These are phyloP conservation scores for Lasaia peninsularis DNA, from an alignment of 1,140 invertebrate genomes.

Conservation along the genomic window DNA sequence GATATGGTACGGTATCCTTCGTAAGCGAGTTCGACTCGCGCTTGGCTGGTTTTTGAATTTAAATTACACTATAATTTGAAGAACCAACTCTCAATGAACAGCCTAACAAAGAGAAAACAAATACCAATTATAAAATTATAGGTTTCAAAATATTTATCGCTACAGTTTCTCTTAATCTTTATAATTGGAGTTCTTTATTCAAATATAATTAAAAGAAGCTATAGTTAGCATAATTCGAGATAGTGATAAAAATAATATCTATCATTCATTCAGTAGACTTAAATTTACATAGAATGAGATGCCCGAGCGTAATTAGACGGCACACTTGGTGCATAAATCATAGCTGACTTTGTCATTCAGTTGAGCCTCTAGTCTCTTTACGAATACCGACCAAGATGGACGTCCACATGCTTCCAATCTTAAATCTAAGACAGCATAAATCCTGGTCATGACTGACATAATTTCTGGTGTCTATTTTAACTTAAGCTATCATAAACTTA, in stretches of 20 bases:
- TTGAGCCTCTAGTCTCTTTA: slow-evolving; percentile 20
- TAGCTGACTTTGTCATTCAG: slow-evolving; percentile 48
- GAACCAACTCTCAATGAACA: not conserved
- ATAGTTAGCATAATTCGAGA: slow-evolving; percentile 24
- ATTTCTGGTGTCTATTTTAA: not conserved
- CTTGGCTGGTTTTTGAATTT: too few relatives aligned
- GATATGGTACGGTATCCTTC: too few relatives aligned
- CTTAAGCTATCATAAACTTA: slow-evolving; percentile 7
- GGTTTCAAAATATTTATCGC: too few relatives aligned
- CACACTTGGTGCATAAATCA: slow-evolving; percentile 51
- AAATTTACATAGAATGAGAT: slow-evolving; percentile 68
- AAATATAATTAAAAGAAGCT: slow-evolving; percentile 3
- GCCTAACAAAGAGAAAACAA: not conserved
- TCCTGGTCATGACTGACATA: slow-evolving; percentile 18
- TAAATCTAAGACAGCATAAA: slow-evolving; percentile 27
- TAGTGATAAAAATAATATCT: slow-evolving; percentile 39
- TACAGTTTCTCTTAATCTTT: not conserved
- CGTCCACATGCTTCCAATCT: slow-evolving; percentile 23
- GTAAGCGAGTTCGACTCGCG: too few relatives aligned
- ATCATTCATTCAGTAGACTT: slow-evolving; percentile 40
- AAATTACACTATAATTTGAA: too few relatives aligned
- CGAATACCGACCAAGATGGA: slow-evolving; percentile 38
- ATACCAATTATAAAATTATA: not conserved
- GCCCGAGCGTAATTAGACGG: slow-evolving; percentile 56
- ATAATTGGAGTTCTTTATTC: not conserved